phyloP scores from a whole-genome alignment of 1,140 invertebrate genomes.

The Drosophila repletoides region DNA sequence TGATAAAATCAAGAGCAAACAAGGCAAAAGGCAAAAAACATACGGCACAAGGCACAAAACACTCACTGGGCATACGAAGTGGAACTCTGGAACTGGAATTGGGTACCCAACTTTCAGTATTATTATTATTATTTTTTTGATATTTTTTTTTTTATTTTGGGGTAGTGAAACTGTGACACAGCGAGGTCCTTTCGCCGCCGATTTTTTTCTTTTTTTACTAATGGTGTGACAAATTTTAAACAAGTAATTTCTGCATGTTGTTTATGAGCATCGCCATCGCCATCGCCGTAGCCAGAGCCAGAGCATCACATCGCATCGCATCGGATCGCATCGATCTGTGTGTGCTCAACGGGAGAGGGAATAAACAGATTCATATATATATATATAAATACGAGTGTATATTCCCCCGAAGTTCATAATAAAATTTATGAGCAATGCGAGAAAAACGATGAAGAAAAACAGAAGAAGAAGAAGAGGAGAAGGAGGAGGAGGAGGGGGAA shows the following conservation, averaged over 20 bases:
- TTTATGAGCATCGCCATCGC: conserved; percentile 78
- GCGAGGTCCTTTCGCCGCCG: conserved; percentile 76
- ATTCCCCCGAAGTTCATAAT: conserved; percentile 59
- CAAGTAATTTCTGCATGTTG: conserved; percentile 81
- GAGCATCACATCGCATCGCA: conserved; percentile 54
- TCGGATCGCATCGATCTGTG: conserved; percentile 36
- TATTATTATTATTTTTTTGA: neutral
- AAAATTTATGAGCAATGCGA: conserved; percentile 76
- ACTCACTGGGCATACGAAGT: neutral
- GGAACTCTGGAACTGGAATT: conserved; percentile 27
- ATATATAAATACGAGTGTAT: conserved; percentile 25
- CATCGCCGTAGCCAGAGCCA: too few relatives aligned
- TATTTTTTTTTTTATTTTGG: neutral
- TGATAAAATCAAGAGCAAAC: conserved; percentile 81
- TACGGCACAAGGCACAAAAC: conserved; percentile 49
- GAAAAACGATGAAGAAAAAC: conserved; percentile 14
- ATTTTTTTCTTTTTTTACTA: conserved; percentile 73
- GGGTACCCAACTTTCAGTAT: conserved; percentile 6
- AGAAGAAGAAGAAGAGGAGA: conserved; percentile 3
- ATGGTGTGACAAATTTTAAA: conserved; percentile 81
- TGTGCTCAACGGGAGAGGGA: conserved; percentile 61
- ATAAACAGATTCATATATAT: neutral
- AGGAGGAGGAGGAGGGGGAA: conserved; percentile 24
- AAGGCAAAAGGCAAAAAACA: conserved; percentile 57
- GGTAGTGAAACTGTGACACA: conserved; percentile 28